These are phyloP conservation scores for Cliona cf. orientalis DNA, from an alignment of 37 sponge, comb jelly and placozoan genomes.

Conservation along the genomic window DNA sequence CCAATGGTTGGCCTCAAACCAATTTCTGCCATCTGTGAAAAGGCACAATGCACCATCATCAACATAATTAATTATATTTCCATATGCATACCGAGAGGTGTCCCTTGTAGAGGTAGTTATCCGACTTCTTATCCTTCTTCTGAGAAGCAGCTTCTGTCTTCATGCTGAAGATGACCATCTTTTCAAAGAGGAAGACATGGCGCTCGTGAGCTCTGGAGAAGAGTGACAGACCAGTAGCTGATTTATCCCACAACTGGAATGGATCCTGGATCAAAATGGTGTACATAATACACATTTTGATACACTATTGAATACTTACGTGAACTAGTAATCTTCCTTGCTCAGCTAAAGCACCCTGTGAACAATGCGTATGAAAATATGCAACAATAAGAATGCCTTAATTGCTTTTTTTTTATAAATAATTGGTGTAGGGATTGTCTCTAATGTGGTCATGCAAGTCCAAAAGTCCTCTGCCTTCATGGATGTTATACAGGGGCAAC, in stretches of 20 bases:
- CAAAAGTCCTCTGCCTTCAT: no score
- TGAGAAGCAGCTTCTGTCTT: slow-evolving; percentile 30
- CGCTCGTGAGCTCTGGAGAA: slow-evolving; percentile 61
- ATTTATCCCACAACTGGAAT: slow-evolving; percentile 67
- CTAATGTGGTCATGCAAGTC: no score
- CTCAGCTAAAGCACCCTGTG: slow-evolving; percentile 65
- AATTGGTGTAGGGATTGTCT: no score
- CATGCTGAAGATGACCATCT: slow-evolving; percentile 80
- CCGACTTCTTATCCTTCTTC: slow-evolving; percentile 52
- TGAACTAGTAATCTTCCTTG: slow-evolving; percentile 72
- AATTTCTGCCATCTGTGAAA: slow-evolving; percentile 51
- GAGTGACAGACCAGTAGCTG: slow-evolving; percentile 19
- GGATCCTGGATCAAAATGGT: slow-evolving; percentile 50
- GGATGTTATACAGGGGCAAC: no score
- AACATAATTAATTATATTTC: not conserved
- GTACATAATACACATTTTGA: not conserved
- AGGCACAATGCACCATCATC: no score
- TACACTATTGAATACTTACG: slow-evolving; percentile 33
- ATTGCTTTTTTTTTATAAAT: no score
- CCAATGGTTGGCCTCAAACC: slow-evolving; percentile 40
- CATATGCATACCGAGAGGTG: slow-evolving; percentile 40
- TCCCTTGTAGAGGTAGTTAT: slow-evolving; percentile 67
- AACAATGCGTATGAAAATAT: not conserved
- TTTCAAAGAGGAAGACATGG: slow-evolving; percentile 89
- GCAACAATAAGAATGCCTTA: no score